Evolutionary conservation across 2,888 invertebrate species (phyloP), one percentile per base, ranked within the genome.

Genomic region (Mimas tiliae): DNA sequence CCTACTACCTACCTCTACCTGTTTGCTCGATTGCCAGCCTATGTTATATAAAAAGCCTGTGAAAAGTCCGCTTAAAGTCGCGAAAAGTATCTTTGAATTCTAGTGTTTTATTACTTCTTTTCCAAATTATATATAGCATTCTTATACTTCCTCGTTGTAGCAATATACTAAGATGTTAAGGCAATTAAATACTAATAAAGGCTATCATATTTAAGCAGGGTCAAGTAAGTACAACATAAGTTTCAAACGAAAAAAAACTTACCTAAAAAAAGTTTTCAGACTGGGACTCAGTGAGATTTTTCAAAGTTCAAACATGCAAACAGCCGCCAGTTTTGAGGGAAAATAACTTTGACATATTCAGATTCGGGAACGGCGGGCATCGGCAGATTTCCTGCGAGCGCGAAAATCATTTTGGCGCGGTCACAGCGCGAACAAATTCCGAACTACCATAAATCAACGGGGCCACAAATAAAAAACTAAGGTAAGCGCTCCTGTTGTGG

Each of bases 401-500:
- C 65, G 55, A 58, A 58, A 65, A 65, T 19, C 65, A 62, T 88
- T 88, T 90, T 90, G 89, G 89, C 89, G 84, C 45, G 51, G 45
- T 19, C 27, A 34, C 65, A 38, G 45, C 33, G n/a, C 51, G 81
- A 87, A 87, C 90, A 91, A 91, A 91, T 91, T 91, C 91, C 87
- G 87, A 91, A 92, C 92, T 91, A 77, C 84, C 82, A 92, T 93
- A 93, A 92, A 93, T 93, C 93, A 90, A 85, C 71, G 77, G 72
- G 70, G 79, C 79, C 63, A 91, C 90, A 93, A 93, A 92, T 91
- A 93, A 93, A 93, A 90, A 92, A 93, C 87, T 83, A 90, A 93
- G 93, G 93, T 93, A 92, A 92, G 93, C 92, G 91, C 87, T 89
- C 90, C 91, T 89, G 91, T 89, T 90, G 92, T 90, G 85, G 89